Evolutionary conservation across 2,113 vertebrate genomes (phyloP), one percentile per base, ranked within the genome.

Genomic region (Dipodomys stephensi): DNA sequence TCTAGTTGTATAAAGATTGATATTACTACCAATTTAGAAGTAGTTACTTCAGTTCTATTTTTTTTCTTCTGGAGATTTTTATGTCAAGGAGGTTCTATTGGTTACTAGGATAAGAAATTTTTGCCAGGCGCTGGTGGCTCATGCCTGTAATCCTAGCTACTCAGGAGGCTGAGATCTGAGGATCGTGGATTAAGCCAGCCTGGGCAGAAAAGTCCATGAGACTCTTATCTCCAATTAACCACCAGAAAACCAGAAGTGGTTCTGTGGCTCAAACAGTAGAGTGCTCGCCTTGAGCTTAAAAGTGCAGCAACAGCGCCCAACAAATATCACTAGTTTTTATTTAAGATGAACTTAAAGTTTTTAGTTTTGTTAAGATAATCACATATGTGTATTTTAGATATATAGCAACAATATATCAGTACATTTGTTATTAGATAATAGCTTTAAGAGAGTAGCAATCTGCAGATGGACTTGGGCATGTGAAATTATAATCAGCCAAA

Each of bases 51-150:
- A 94, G 7, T 77, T 27, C 69, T 83, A 60, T 25, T 30, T 64
- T 78, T 68, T 91, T 84, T 20, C 68, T 80, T 92, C 87, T 90
- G 25, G 22, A 77, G 81, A 81, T 53, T 92, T 96, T 89, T 83
- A 72, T 90, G 68, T 18, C n/a, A 30, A 90, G 68, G 4, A 82
- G 0, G 65, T 91, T 80, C 79, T 86, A 87, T 20, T 92, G 28
- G 22, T 91, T 81, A 82, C 60, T 92, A 4, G 27, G 79, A 57
- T 87, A 64, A 86, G 57, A 67, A 76, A 49, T 39, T 79, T 92
- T 95, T 89, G 79, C 19, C 35, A 57, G 39, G 5, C 39, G 5
- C 39, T 39, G 39, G 39, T 39, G 39, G 5, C 39, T 39, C 39
- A 39, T 39, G 39, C 39, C 39, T 39, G 39, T 39, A 39, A 39